These are phyloP conservation scores for Dendrophyllia cribrosa DNA, from an alignment of 64 coral and sea anemone genomes.

Conservation along the genomic window DNA sequence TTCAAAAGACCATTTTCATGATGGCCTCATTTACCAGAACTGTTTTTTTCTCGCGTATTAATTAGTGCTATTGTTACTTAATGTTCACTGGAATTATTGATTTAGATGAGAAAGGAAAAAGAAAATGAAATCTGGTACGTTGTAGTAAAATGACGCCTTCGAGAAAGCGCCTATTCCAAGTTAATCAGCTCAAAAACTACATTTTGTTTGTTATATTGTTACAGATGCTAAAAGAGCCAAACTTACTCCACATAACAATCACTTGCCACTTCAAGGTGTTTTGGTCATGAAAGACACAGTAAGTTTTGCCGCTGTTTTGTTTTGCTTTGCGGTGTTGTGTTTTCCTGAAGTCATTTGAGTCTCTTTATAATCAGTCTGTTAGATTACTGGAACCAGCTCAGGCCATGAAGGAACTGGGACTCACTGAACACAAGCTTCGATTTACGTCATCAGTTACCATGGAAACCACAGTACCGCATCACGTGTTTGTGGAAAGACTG, in stretches of 20 bases:
- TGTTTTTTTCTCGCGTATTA: no score
- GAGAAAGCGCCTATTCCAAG: not conserved
- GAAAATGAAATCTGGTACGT: no score
- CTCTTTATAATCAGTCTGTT: constrained; percentile 57
- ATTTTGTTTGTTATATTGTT: constrained; percentile 39
- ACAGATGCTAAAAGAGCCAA: constrained; percentile 88
- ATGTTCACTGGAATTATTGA: no score
- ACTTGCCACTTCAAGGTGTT: constrained; percentile 94
- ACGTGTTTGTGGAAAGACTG: constrained; percentile 81
- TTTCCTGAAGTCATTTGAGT: not conserved
- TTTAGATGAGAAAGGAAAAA: no score
- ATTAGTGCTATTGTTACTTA: no score
- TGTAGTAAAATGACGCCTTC: no score
- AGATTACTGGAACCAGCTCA: constrained; percentile 84
- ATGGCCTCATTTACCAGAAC: no score
- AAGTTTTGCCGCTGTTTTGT: constrained; percentile 17
- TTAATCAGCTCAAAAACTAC: not conserved
- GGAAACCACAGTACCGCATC: constrained; percentile 67
- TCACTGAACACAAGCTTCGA: constrained; percentile 88
- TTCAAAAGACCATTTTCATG: no score
- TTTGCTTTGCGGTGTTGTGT: not conserved
- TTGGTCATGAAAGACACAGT: constrained; percentile 96
- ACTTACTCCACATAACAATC: constrained; percentile 84
- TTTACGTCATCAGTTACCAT: constrained; percentile 96
- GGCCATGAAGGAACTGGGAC: constrained; percentile 93